phyloP scores from a whole-genome alignment of 2,797 vertebrate genomes.

The Phoxinus dragarum region DNA sequence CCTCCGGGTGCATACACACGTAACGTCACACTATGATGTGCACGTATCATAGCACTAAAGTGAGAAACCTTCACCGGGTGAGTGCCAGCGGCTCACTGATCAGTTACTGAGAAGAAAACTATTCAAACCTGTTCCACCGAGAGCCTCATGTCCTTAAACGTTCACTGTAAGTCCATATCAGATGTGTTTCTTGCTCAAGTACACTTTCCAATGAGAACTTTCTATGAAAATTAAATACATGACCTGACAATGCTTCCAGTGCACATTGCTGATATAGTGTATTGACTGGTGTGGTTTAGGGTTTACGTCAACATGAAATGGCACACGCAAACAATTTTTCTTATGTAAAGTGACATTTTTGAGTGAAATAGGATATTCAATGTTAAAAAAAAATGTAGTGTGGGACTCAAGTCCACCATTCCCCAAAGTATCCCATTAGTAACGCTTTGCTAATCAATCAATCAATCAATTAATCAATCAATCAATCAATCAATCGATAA shows the following conservation, averaged over 20 bases:
- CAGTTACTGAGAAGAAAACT: background rate
- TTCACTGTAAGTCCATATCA: constrained; percentile 1
- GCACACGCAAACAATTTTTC: background rate
- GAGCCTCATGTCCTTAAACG: constrained; percentile 21
- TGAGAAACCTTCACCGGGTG: constrained; percentile 24
- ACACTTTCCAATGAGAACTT: constrained; percentile 1
- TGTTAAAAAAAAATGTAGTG: background rate
- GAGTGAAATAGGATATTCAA: background rate
- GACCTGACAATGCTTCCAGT: constrained; percentile 5
- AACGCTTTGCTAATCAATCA: background rate
- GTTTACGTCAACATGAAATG: background rate
- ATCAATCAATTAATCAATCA: too few species aligned
- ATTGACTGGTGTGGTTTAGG: background rate
- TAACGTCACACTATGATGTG: constrained; percentile 46
- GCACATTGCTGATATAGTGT: background rate
- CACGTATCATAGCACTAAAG: constrained; percentile 40
- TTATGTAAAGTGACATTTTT: background rate
- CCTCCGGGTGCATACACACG: constrained; percentile 46
- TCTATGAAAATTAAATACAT: constrained; percentile 1
- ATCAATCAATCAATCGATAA: background rate
- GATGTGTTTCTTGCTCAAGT: constrained; percentile 14
- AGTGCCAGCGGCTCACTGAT: constrained; percentile 20
- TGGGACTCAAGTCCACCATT: too few species aligned
- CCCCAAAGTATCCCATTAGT: background rate
- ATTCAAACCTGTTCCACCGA: constrained; percentile 3